Base-by-base conservation (phyloP, 2,113 vertebrate species). In the Brienomyrus longianalis region DNA sequence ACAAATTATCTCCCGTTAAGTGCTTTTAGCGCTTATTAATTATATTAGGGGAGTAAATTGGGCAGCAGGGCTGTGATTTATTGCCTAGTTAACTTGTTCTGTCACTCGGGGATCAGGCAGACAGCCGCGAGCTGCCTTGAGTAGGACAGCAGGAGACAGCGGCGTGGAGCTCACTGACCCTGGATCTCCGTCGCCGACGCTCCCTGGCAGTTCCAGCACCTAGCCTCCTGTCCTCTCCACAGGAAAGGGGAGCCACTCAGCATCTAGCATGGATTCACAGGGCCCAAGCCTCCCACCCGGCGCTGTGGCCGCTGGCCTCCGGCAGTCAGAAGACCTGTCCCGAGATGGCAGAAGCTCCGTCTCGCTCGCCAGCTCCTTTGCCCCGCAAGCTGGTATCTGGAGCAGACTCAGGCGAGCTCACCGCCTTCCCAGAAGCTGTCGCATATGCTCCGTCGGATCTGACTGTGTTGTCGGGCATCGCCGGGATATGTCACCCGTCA, bases 11-110 rank as follows among this genome's bases (percentile, higher is more conserved):
- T 92, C 92, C 91, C 92, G 94, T 96, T 96, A 96, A 96, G 93
- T 93, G 93, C 94, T 95, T 95, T 96, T 96, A 96, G 94, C 95
- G 94, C 93, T 93, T 96, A 96, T 96, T 96, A 96, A 96, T 96
- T 96, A 93, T 94, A 96, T 96, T 96, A 96, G 94, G 93, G 93
- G 94, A 92, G 91, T 92, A 96, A 96, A 96, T 95, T 96, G 95
- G 95, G 94, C 95, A 93, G 95, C 92, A 93, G 86, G 93, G 93
- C 90, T 95, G 94, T 96, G 96, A 96, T 96, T 95, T 96, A 96
- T 96, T 96, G 94, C 94, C 93, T 90, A 1, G 92, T 94, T 96
- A 96, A 96, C 94, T 95, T 94, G 94, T 96, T 96, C 95, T 96
- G 96, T 96, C 96, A 96, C 94, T 95, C 94, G 92, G 92, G 95